phyloP scores from a whole-genome alignment of 2,797 vertebrate genomes.

The Urophycis tenuis region DNA sequence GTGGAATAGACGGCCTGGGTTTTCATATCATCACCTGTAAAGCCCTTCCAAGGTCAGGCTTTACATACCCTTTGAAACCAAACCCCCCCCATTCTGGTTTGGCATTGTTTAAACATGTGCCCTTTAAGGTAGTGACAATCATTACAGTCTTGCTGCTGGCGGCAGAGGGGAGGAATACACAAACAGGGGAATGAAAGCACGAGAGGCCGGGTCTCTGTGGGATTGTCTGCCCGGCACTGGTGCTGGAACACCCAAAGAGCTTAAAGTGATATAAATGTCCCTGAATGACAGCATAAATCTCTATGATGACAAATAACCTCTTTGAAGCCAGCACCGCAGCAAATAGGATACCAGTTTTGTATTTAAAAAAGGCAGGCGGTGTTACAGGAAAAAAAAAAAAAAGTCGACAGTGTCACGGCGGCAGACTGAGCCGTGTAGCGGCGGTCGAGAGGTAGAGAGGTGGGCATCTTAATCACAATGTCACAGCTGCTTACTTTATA shows the following conservation, averaged over 20 bases:
- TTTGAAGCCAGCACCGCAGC: constrained; percentile 65
- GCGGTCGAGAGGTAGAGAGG: constrained; percentile 36
- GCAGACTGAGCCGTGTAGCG: constrained; percentile 58
- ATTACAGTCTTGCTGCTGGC: constrained; percentile 38
- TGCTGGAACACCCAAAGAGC: constrained; percentile 61
- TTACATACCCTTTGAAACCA: constrained; percentile 5
- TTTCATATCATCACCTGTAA: constrained; percentile 1
- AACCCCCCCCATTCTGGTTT: constrained; percentile 48
- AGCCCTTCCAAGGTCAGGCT: constrained; percentile 19
- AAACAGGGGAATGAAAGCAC: constrained; percentile 37
- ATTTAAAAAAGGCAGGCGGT: constrained; percentile 56
- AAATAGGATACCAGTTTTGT: constrained; percentile 66
- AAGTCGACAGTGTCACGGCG: constrained; percentile 62
- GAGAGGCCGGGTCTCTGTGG: constrained; percentile 45
- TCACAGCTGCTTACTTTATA: constrained; percentile 67
- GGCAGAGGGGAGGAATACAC: constrained; percentile 33
- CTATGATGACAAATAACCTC: constrained; percentile 72
- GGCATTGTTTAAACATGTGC: constrained; percentile 38
- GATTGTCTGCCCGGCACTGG: constrained; percentile 50
- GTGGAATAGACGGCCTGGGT: background rate
- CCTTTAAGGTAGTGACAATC: constrained; percentile 54
- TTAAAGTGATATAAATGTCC: constrained; percentile 74
- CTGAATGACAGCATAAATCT: constrained; percentile 72
- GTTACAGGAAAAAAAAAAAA: constrained; percentile 33
- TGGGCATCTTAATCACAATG: constrained; percentile 67